Conservation (phyloP, 2,797 vertebrate genomes). For the Pangasius larnaudii region DNA sequence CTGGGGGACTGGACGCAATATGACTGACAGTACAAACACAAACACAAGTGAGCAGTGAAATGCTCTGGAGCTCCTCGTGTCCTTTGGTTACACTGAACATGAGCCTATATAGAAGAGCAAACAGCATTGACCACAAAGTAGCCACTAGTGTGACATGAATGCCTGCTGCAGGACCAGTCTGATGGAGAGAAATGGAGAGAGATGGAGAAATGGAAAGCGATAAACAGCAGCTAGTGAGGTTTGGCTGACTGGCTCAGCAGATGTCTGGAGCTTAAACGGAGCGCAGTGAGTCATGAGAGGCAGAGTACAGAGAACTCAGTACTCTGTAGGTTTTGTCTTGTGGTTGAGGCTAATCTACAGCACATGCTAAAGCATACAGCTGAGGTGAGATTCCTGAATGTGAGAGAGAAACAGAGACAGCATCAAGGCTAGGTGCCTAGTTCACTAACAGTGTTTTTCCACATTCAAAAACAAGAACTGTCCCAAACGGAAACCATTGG, state of each 20-base stretch:
- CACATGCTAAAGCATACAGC: constrained; percentile 13
- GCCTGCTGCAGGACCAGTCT: neutral
- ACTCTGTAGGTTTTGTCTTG: constrained; percentile 28
- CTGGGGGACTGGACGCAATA: neutral
- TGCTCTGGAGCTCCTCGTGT: constrained; percentile 53
- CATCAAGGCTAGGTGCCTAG: neutral
- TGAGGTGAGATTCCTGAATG: constrained; percentile 9
- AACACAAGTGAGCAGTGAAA: constrained; percentile 18
- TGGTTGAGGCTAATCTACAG: constrained; percentile 12
- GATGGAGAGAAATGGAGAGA: constrained; percentile 22
- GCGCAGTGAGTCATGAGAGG: constrained; percentile 37
- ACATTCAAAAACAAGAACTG: neutral
- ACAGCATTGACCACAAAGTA: constrained; percentile 15
- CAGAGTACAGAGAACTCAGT: constrained; percentile 18
- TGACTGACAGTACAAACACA: neutral
- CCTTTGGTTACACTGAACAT: constrained; percentile 63
- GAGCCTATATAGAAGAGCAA: constrained; percentile 23
- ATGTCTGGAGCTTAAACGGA: constrained; percentile 38
- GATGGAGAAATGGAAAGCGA: constrained; percentile 34
- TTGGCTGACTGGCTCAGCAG: constrained; percentile 32
- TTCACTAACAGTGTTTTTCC: constrained; percentile 1
- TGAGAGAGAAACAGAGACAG: constrained; percentile 16
- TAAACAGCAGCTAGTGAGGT: constrained; percentile 24
- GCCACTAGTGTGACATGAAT: neutral
- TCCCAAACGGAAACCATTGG: neutral